Base-by-base conservation (phyloP, 2,888 invertebrate species). In the Stenoptilia bipunctidactyla region DNA sequence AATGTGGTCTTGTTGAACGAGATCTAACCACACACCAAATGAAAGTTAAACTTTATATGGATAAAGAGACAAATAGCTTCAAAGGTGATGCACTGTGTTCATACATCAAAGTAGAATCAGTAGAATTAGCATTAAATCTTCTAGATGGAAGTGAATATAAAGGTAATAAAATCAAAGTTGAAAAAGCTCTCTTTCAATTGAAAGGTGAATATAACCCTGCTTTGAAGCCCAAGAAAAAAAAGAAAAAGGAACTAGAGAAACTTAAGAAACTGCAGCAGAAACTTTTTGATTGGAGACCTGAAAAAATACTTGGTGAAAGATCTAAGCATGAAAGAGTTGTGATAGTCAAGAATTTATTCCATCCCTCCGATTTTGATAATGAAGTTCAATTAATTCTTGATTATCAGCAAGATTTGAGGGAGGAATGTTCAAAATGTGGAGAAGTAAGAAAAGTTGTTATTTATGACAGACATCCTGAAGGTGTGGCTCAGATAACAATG, bases 81-180 rank as follows among this genome's bases (percentile, higher is more conserved):
- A 99, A 99, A 83, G 99, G 99, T 8, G 98, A 99, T 84, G 99
- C 94, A 9, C 83, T 96, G 35, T 98, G 98, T 70, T 95, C 96
- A 49, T 98, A 97, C 62, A 95, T 98, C 39, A 96, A 94, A 88
- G 92, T 94, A 64, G 98, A 99, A 74, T 98, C 98, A 2, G 97
- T 99, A 1, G 91, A 95, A 25, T 75, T 99, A 56, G 98, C 98
- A 1, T 68, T 98, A 40, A 92, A 94, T 45, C 86, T 99, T 46
- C 76, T 99, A 36, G 98, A 99, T 76, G 98, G 96, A 1, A 90
- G 88, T 52, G 87, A 91, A 45, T 74, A 92, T 4, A 89, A 92
- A 58, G 95, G 92, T 0, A 88, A 92, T 40, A 92, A 89, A 56
- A 85, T 99, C 3, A 89, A 88, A 56, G 97, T 98, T 1, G 96